These are phyloP conservation scores for Spodoptera littoralis DNA, from an alignment of 2,888 invertebrate species.

Conservation along the genomic window DNA sequence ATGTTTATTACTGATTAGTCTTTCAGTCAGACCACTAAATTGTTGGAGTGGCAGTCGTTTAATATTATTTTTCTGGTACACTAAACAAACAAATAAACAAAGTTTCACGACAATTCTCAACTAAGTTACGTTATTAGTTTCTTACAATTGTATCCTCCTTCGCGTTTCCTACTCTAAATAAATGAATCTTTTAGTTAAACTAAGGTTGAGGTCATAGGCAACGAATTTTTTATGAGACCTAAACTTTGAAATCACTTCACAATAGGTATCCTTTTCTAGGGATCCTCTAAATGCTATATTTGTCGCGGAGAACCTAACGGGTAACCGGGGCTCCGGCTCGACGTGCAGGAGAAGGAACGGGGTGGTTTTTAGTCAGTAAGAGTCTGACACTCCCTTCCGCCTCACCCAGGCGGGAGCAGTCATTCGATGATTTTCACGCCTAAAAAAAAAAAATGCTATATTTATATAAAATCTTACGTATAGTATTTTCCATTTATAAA, in stretches of 20 bases:
- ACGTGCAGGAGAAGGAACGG: too few species aligned
- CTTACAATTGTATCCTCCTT: slow-evolving; percentile 15
- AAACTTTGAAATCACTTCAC: neutral
- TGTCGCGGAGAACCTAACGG: too few species aligned
- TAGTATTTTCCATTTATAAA: too few species aligned
- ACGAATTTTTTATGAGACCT: neutral
- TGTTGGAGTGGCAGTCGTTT: slow-evolving; percentile 34
- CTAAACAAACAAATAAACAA: slow-evolving; percentile 51
- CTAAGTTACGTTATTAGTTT: slow-evolving; percentile 42
- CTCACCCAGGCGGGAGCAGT: too few species aligned
- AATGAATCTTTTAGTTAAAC: slow-evolving; percentile 20
- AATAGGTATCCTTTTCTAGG: too few species aligned
- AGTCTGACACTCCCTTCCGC: too few species aligned
- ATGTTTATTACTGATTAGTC: slow-evolving; percentile 40
- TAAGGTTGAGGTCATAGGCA: slow-evolving; percentile 1
- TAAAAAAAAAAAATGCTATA: too few species aligned
- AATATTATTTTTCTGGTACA: slow-evolving; percentile 39
- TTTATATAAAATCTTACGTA: too few species aligned
- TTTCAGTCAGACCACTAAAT: slow-evolving; percentile 38
- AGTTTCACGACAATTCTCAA: slow-evolving; percentile 23
- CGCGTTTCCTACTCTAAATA: slow-evolving; percentile 31
- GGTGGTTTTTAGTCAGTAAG: too few species aligned
- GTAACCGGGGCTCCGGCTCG: too few species aligned
- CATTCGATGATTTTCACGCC: too few species aligned
- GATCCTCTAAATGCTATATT: too few species aligned